These are phyloP conservation scores for Tanypteryx hageni DNA, from an alignment of 2,888 invertebrate genomes.

Conservation along the genomic window DNA sequence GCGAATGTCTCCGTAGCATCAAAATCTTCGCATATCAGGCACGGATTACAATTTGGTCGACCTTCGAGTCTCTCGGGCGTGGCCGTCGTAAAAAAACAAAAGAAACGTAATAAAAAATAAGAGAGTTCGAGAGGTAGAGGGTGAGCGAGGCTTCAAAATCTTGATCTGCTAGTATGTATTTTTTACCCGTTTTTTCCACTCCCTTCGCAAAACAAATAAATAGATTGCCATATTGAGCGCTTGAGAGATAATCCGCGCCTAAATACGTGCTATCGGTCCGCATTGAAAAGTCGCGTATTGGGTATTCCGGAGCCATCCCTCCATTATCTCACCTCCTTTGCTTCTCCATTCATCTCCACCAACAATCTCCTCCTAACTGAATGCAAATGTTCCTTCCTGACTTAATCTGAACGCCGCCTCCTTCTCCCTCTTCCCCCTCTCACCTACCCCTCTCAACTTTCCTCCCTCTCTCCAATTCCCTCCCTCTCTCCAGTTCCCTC, in stretches of 20 bases:
- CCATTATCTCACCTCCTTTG: conserved; percentile 56
- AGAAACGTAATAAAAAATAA: neutral
- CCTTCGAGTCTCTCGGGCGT: neutral
- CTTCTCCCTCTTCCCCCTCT: neutral
- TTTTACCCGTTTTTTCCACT: neutral
- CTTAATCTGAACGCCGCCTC: conserved; percentile 54
- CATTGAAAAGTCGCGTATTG: conserved; percentile 40
- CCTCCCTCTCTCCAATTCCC: neutral
- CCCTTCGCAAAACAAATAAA: neutral
- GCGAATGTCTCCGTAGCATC: neutral
- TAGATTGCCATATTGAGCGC: conserved; percentile 43
- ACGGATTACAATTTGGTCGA: neutral
- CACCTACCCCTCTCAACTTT: neutral
- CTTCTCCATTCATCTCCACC: conserved; percentile 57
- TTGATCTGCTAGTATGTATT: neutral
- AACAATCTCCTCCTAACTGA: conserved; percentile 56
- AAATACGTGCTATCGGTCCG: conserved; percentile 50
- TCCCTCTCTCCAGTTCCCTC: neutral
- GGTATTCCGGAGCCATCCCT: conserved; percentile 45
- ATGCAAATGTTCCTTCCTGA: conserved; percentile 58
- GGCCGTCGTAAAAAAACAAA: conserved; percentile 9
- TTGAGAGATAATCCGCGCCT: conserved; percentile 16
- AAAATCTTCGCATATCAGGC: neutral
- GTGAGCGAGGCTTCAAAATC: neutral
- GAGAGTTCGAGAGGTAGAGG: neutral